A percentile compares a stretch with the other conserved stretches of the same genome.
These are phyloP conservation scores for Darevskia nairensis DNA, from an alignment of 2,797 vertebrate genomes.

Conservation along the genomic window DNA sequence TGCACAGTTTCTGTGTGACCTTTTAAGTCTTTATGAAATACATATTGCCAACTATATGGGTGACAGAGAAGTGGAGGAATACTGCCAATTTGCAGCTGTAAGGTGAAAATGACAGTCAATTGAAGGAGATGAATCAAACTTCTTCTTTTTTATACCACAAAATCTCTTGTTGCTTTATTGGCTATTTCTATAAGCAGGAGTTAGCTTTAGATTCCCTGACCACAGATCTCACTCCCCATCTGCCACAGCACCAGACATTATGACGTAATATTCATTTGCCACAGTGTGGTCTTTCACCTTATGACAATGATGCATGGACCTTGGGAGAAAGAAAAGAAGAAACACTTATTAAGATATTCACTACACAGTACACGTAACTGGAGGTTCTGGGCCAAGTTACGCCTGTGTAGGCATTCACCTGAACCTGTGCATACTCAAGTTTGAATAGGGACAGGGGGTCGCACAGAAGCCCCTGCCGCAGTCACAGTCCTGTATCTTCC, in stretches of 20 bases:
- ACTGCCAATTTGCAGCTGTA: neutral
- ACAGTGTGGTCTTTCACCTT: neutral
- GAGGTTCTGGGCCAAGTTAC: neutral
- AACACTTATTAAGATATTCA: neutral
- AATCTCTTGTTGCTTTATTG: constrained; percentile 4
- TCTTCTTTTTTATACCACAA: constrained; percentile 2
- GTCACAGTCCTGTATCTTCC: too few relatives aligned
- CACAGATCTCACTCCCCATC: neutral
- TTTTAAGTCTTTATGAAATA: constrained; percentile 24
- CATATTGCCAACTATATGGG: neutral
- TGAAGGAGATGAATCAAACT: constrained; percentile 20
- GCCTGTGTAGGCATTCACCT: neutral
- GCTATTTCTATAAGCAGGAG: neutral
- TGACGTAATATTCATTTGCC: neutral
- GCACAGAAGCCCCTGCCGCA: too few relatives aligned
- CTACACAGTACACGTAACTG: too few relatives aligned
- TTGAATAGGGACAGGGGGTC: too few relatives aligned
- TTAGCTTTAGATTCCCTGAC: neutral
- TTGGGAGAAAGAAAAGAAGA: neutral
- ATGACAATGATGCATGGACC: neutral
- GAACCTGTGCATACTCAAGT: too few relatives aligned
- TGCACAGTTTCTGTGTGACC: constrained; percentile 22
- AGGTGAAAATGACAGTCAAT: neutral
- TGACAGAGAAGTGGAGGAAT: constrained; percentile 10
- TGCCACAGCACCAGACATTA: neutral